These are phyloP conservation scores for Microdon myrmicae DNA, from an alignment of 2,888 invertebrate species.

Conservation along the genomic window DNA sequence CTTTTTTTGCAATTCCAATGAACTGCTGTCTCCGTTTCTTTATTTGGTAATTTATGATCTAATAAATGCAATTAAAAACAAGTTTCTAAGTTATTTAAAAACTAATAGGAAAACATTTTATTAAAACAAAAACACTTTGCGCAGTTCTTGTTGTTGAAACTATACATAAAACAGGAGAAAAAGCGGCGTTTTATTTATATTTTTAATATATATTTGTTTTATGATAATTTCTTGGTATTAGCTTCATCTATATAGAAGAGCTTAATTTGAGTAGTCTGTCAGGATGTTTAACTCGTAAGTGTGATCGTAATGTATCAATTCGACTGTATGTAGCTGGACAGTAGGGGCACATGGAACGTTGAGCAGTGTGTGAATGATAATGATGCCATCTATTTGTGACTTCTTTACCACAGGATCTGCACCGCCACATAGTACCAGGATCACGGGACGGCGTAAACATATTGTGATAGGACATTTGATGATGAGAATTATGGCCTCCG, in stretches of 20 bases:
- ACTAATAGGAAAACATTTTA: conserved; percentile 50
- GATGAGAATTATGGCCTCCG: conserved; percentile 63
- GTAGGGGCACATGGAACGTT: conserved; percentile 83
- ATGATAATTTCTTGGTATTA: conserved; percentile 11
- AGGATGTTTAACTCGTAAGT: conserved; percentile 81
- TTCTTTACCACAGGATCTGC: conserved; percentile 85
- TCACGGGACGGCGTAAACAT: conserved; percentile 81
- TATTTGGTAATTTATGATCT: conserved; percentile 33
- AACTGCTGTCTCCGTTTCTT: too few species aligned
- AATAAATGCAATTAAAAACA: conserved; percentile 47
- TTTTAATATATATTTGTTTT: conserved; percentile 10
- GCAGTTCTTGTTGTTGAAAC: conserved; percentile 16
- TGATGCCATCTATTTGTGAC: conserved; percentile 90
- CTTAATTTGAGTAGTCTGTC: conserved; percentile 65
- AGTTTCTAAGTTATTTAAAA: conserved; percentile 29
- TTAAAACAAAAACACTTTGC: conserved; percentile 21
- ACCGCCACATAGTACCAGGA: conserved; percentile 81
- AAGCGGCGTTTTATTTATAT: conserved; percentile 28
- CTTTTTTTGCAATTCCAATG: too few species aligned
- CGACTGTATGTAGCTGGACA: conserved; percentile 89
- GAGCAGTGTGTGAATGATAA: conserved; percentile 84
- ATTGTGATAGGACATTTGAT: conserved; percentile 80
- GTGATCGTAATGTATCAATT: conserved; percentile 85
- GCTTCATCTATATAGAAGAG: conserved; percentile 60
- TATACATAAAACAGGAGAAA: conserved; percentile 34